phyloP scores from a whole-genome alignment of 2,888 invertebrate genomes.

The Parelbella ahira region DNA sequence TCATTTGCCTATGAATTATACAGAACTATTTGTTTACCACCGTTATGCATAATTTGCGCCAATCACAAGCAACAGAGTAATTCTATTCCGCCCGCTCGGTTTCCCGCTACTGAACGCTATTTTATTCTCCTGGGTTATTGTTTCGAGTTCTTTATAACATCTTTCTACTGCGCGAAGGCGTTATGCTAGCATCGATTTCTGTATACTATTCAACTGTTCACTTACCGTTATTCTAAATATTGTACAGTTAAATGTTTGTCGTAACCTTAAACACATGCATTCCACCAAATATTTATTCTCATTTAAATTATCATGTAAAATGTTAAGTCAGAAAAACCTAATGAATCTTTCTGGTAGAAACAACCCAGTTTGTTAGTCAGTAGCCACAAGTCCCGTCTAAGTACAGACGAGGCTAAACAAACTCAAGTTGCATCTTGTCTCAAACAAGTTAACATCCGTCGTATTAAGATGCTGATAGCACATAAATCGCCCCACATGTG shows the following conservation, averaged over 20 bases:
- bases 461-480: constrained; percentile 23
- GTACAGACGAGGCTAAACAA: too few relatives aligned
- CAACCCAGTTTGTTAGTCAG: constrained; percentile 10
- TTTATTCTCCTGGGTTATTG: constrained; percentile 14
- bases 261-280: too few relatives aligned
- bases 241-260: too few relatives aligned
- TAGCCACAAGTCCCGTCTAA: constrained; percentile 14
- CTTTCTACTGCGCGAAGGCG: not conserved
- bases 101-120: constrained; percentile 10
- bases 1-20: constrained; percentile 25
- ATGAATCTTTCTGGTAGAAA: constrained; percentile 1
- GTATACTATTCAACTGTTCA: not conserved
- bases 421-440: too few relatives aligned
- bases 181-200: constrained; percentile 5
- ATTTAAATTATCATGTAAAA: too few relatives aligned
- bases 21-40: constrained; percentile 24
- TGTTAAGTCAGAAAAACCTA: too few relatives aligned
- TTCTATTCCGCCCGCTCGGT: constrained; percentile 17
- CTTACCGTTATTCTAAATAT: constrained; percentile 1
- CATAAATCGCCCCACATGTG: constrained; percentile 22
- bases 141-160: constrained; percentile 15
- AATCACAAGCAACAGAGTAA: constrained; percentile 9
- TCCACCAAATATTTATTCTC: too few relatives aligned
- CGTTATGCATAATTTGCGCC: constrained; percentile 27
- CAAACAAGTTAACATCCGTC: constrained; percentile 21